Evolutionary conservation across 1,140 invertebrate genomes (phyloP).

Genomic region (Drosophila repletoides): DNA sequence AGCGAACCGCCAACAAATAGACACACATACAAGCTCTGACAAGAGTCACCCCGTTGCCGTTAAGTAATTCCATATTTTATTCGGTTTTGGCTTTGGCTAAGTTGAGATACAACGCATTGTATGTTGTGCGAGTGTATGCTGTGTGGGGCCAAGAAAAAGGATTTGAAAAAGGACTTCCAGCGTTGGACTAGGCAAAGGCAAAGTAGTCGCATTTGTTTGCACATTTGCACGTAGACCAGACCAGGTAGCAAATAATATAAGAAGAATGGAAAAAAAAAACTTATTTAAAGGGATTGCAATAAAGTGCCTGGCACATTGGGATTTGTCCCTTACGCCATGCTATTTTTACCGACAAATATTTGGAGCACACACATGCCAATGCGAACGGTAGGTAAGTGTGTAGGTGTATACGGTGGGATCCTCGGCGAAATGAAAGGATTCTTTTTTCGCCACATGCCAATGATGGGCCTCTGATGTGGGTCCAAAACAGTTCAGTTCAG

Average conservation of each 20-base stretch:
- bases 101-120: constrained; percentile 24
- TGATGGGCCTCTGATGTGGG: constrained; percentile 49
- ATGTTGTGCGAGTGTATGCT: constrained; percentile 17
- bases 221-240: constrained; percentile 57
- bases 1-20: constrained; percentile 63
- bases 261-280: constrained; percentile 46
- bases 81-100: constrained; percentile 56
- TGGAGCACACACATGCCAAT: constrained; percentile 26
- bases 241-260: constrained; percentile 37
- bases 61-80: constrained; percentile 81
- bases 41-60: constrained; percentile 39
- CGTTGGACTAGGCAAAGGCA: background rate
- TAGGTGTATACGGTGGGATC: constrained; percentile 27
- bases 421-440: constrained; percentile 77
- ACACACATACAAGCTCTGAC: constrained; percentile 28
- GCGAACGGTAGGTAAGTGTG: background rate
- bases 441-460: constrained; percentile 71
- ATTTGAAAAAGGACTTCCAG: constrained; percentile 22
- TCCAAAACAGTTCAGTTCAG: constrained; percentile 5
- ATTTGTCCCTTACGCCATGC: constrained; percentile 65
- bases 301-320: constrained; percentile 78
- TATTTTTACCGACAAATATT: constrained; percentile 71
- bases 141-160: constrained; percentile 31
- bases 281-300: constrained; percentile 80
- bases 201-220: constrained; percentile 63